Evolutionary conservation across 2,113 vertebrate species (phyloP).

Genomic region (Campylomormyrus numenius): DNA sequence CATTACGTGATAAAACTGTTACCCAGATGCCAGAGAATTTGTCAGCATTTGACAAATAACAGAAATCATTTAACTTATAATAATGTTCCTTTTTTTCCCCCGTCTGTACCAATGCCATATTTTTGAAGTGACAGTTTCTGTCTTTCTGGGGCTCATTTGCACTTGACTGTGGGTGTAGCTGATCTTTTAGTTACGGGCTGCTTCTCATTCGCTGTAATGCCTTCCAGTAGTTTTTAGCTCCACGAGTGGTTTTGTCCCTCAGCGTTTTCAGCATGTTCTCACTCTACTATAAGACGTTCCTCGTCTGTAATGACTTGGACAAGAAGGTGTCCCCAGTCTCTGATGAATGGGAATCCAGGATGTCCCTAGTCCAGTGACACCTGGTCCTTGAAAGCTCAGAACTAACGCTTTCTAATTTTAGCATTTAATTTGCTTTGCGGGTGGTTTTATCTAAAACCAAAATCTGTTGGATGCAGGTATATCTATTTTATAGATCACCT

Average conservation of each 20-base stretch:
- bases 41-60: background rate
- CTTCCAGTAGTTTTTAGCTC: too few species aligned
- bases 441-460: background rate
- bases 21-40: background rate
- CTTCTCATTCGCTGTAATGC: background rate
- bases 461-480: background rate
- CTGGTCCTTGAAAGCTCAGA: background rate
- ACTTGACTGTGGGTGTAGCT: background rate
- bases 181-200: background rate
- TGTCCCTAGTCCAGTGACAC: background rate
- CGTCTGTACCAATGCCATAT: background rate
- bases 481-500: background rate
- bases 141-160: background rate
- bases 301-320: background rate
- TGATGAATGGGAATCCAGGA: background rate
- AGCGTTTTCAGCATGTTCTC: background rate
- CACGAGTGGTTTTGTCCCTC: background rate
- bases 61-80: slow-evolving; percentile 9
- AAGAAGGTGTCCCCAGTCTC: background rate
- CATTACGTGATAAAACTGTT: background rate
- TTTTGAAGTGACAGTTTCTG: background rate
- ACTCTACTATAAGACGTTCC: background rate
- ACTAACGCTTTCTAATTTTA: background rate
- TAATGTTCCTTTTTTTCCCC: background rate
- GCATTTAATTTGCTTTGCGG: background rate